Evolutionary conservation across 2,888 invertebrate species (phyloP), one percentile per base, ranked within the genome.

Genomic region (Agonum fuliginosum): DNA sequence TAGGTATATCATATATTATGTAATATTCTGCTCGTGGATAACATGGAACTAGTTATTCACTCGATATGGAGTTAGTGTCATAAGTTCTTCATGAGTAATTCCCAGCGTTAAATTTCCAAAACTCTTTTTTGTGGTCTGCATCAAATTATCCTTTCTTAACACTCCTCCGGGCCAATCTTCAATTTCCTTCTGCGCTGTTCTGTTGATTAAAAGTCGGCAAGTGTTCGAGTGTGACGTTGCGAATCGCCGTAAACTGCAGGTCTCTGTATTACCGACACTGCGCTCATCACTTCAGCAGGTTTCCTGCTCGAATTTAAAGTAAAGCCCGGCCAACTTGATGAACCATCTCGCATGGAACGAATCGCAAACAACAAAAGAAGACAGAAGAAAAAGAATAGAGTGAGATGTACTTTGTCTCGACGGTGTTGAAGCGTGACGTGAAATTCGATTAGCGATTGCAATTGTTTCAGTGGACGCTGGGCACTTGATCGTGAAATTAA

Each of bases 191-290:
- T n/a, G n/a, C n/a, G n/a, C 3, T 12, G 12, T 5, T 10, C 8
- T 51, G 22, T 62, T 62, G 58, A 62, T 62, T 62, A 62, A 62
- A 62, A 62, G 58, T 30, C 58, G 58, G 58, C 54, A 17, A 46
- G 17, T 46, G 10, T 20, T 6, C 0, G 27, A 4, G 58, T 17
- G 30, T 30, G 46, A 46, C 4, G 27, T 14, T 12, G 17, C 17
- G 27, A 30, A 30, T 30, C 30, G 30, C 3, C 8, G 30, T 30
- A 30, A 30, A 30, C 3, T 30, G 8, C n/a, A 30, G 30, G n/a
- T 27, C 30, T 62, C 14, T 62, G 58, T 30, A 62, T 62, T 62
- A 62, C 30, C 58, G 30, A 27, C 46, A 46, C 14, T 46, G 46
- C 58, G 30, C 1, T 62, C 5, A 1, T 0, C 48, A 54, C 30